phyloP scores from a whole-genome alignment of 2,888 invertebrate genomes.

The Cyclophora albipunctata region DNA sequence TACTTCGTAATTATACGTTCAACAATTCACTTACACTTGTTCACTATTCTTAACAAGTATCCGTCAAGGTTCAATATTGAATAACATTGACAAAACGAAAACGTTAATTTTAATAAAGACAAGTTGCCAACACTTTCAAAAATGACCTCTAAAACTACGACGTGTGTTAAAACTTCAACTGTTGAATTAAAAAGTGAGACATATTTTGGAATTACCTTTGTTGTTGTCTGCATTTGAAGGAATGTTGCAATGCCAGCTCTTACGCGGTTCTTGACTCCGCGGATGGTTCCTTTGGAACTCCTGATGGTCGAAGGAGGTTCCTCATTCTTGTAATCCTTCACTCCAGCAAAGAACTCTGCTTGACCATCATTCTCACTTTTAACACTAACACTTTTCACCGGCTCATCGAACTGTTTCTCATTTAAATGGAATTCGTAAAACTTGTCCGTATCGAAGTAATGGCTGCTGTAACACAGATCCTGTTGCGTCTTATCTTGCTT shows the following conservation, averaged over 20 bases:
- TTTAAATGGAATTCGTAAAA: constrained; percentile 89
- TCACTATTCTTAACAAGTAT: constrained; percentile 41
- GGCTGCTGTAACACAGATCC: constrained; percentile 66
- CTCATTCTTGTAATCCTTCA: constrained; percentile 80
- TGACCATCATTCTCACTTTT: constrained; percentile 65
- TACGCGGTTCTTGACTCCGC: constrained; percentile 95
- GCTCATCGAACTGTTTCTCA: constrained; percentile 77
- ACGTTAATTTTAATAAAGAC: constrained; percentile 46
- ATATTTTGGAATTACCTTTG: constrained; percentile 78
- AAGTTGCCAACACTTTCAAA: constrained; percentile 59
- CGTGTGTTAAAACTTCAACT: constrained; percentile 51
- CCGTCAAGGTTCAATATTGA: constrained; percentile 50
- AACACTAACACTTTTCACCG: constrained; percentile 64
- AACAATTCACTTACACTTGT: constrained; percentile 42
- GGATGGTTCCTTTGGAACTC: constrained; percentile 93
- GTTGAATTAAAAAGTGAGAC: constrained; percentile 35
- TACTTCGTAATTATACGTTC: constrained; percentile 52
- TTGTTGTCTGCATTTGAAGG: constrained; percentile 85
- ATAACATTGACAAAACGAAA: constrained; percentile 28
- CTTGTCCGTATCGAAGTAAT: constrained; percentile 83
- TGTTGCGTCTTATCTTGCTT: constrained; percentile 68
- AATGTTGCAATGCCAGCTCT: constrained; percentile 97
- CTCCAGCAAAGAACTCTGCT: constrained; percentile 86
- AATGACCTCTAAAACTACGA: constrained; percentile 64
- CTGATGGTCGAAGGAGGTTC: constrained; percentile 85